Percentiles rank a stretch among this genome's conserved stretches.
These are phyloP conservation scores for western clawed frog (Xenopus tropicalis) DNA, from an alignment of 2,113 vertebrate genomes.

Conservation along the genomic window UCB_Xtro_10.0 CM004450.2:7915501-7916000, in stretches of 20 bases:
- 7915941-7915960: slow-evolving; percentile 8
- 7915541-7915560: no score
- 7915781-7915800: slow-evolving; percentile 4
- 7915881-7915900: slow-evolving; percentile 3
- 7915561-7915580: no score
- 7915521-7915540: no score
- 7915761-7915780: slow-evolving; percentile 8
- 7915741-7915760: no score
- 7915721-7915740: no score
- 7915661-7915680: not conserved
- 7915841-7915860: slow-evolving; percentile 13
- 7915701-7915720: no score
- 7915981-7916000: not conserved
- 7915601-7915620: no score
- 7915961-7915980: not conserved
- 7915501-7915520: no score
- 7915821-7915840: slow-evolving; percentile 19
- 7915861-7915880: slow-evolving; percentile 9
- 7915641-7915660: not conserved
- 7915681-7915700: no score
- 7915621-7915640: no score
- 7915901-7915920: not conserved
- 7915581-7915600: no score
- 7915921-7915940: slow-evolving; percentile 27
- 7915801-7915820: slow-evolving; percentile 9